A percentile compares a stretch with the other conserved stretches of the same genome.
Evolutionary conservation across 1,140 invertebrate species (phyloP).

Genomic region (Pogonus chalceus): DNA sequence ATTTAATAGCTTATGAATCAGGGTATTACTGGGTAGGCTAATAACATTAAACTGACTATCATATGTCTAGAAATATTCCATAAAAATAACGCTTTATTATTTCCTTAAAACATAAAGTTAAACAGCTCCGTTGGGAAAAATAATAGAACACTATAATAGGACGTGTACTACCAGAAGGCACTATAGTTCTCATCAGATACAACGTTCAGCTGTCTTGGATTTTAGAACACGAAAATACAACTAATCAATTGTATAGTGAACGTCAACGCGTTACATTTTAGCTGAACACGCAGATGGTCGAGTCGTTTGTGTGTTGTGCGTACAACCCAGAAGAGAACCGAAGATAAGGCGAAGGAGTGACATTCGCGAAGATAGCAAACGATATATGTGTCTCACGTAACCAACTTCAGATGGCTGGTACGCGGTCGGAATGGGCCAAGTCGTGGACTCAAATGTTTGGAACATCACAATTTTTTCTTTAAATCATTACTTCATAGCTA

Average conservation of each 20-base stretch:
- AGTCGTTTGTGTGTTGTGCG: not conserved
- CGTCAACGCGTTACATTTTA: not conserved
- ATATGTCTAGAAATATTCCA: too few relatives aligned
- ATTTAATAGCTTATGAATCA: too few relatives aligned
- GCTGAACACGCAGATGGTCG: not conserved
- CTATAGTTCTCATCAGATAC: not conserved
- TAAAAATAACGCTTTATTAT: too few relatives aligned
- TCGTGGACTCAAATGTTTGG: too few relatives aligned
- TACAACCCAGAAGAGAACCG: not conserved
- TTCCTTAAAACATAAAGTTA: not conserved
- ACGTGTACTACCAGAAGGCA: not conserved
- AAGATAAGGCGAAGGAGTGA: slow-evolving; percentile 1
- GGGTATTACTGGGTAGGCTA: too few relatives aligned
- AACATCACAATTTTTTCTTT: too few relatives aligned
- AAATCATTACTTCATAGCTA: too few relatives aligned
- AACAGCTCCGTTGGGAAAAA: not conserved
- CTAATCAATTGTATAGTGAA: not conserved
- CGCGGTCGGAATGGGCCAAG: not conserved
- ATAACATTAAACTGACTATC: too few relatives aligned
- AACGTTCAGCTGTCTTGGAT: not conserved
- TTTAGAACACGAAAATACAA: not conserved
- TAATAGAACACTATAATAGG: not conserved
- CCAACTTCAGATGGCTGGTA: slow-evolving; percentile 1
- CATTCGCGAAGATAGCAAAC: not conserved
- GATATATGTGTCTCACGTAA: slow-evolving; percentile 5